Percentiles rank a stretch among this genome's conserved stretches.
Evolutionary conservation across 2,888 invertebrate genomes (phyloP).

Genomic region (Hanleya hanleyi): DNA sequence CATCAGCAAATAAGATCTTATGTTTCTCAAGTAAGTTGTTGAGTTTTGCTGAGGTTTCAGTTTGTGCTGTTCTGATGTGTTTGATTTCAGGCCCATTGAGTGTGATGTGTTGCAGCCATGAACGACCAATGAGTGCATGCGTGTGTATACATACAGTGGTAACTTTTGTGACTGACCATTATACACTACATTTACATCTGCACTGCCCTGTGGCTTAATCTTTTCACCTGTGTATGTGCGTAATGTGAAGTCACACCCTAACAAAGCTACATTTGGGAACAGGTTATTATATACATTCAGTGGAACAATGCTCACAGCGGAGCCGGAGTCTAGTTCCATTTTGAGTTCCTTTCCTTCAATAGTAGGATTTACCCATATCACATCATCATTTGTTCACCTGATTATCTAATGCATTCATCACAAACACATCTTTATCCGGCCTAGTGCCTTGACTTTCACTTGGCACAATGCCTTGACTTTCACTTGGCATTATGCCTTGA

Average conservation of each 20-base stretch:
- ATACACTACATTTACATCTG: background rate
- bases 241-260: background rate
- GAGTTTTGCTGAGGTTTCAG: background rate
- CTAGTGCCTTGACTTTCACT: no score
- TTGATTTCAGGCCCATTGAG: slow-evolving; percentile 16
- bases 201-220: background rate
- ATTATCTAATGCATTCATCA: no score
- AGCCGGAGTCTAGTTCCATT: slow-evolving; percentile 38
- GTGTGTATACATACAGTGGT: background rate
- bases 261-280: background rate
- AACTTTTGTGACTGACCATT: background rate
- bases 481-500: no score
- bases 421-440: no score
- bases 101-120: slow-evolving; percentile 22
- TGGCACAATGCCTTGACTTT: no score
- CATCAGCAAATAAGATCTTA: background rate
- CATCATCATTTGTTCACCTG: no score
- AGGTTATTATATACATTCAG: background rate
- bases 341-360: slow-evolving; percentile 3
- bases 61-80: background rate
- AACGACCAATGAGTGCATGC: slow-evolving; percentile 18
- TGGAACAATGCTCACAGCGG: background rate
- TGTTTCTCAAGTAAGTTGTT: background rate
- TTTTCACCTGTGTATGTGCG: slow-evolving; percentile 4
- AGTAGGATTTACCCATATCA: background rate